These are phyloP conservation scores for Brachypodius melanocephalos DNA, from an alignment of 2,113 vertebrate species.

Conservation along the genomic window DNA sequence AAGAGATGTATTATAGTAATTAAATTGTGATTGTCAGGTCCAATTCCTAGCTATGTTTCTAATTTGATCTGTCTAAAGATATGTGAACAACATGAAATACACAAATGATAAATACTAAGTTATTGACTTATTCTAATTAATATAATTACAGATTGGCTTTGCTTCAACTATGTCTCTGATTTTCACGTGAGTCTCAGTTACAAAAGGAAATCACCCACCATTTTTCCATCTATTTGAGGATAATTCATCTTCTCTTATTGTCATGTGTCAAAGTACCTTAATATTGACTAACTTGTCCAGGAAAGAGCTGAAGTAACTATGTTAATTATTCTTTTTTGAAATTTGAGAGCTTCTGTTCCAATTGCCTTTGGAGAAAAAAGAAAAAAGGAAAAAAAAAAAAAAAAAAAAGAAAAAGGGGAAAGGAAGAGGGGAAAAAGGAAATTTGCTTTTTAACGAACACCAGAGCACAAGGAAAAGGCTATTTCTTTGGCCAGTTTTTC, in stretches of 20 bases:
- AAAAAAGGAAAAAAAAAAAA: too few species aligned
- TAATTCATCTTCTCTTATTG: not conserved
- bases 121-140: slow-evolving; percentile 8
- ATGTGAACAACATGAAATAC: not conserved
- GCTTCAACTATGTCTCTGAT: not conserved
- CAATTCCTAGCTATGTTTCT: not conserved
- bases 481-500: not conserved
- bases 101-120: not conserved
- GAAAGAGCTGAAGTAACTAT: not conserved
- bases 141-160: not conserved
- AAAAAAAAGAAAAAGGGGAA: too few species aligned
- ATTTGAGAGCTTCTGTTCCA: not conserved
- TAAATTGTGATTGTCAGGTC: slow-evolving; percentile 17
- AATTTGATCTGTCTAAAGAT: not conserved
- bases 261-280: not conserved
- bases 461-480: not conserved
- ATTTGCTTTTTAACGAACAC: not conserved
- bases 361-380: accelerated
- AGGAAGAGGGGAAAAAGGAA: not conserved
- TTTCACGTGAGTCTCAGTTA: not conserved
- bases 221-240: not conserved
- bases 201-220: not conserved
- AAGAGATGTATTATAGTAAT: slow-evolving; percentile 26
- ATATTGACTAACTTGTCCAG: not conserved
- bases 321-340: not conserved